Evolutionary conservation across 2,113 vertebrate species (phyloP), one percentile per base, ranked within the genome.

Genomic region (Gallinago undulata): DNA sequence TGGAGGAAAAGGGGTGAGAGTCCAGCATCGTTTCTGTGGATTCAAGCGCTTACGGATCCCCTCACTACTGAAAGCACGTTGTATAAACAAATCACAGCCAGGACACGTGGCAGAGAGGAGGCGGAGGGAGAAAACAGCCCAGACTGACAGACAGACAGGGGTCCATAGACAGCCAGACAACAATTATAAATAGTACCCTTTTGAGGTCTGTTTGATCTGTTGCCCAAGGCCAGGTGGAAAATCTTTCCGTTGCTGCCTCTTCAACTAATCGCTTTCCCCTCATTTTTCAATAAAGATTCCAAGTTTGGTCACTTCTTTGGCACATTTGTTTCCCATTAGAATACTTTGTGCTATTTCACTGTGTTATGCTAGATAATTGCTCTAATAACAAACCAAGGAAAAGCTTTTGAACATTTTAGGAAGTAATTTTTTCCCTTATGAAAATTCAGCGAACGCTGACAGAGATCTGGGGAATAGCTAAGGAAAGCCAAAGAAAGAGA

Each of bases 271-370:
- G 66, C 96, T 97, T 97, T 98, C 96, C 98, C 87, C 94, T 98
- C 98, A 96, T 98, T 98, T 98, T 98, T 98, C 98, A 98, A 98
- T 97, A 97, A 98, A 94, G 97, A 97, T 92, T 95, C 97, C 70
- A 94, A 95, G 97, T 96, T 95, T 72, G 83, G 97, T 94, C 74
- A 95, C 95, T 96, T 88, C 95, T 90, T 94, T 87, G 89, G 95
- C 95, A 97, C 98, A 98, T 98, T 98, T 98, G 98, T 98, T 98
- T 98, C 97, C 97, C 97, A 98, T 98, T 98, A 98, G 97, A 97
- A 96, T 97, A 97, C 97, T 97, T 98, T 95, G 87, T 79, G 97
- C 56, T 96, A 87, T 97, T 97, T 97, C 66, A 27, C 97, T 97
- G 96, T 98, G 98, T 98, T 98, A 97, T 98, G 98, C 97, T 98